Evolutionary conservation across 2,888 invertebrate genomes (phyloP), one percentile per base, ranked within the genome.

Genomic region (Eristalis arbustorum): DNA sequence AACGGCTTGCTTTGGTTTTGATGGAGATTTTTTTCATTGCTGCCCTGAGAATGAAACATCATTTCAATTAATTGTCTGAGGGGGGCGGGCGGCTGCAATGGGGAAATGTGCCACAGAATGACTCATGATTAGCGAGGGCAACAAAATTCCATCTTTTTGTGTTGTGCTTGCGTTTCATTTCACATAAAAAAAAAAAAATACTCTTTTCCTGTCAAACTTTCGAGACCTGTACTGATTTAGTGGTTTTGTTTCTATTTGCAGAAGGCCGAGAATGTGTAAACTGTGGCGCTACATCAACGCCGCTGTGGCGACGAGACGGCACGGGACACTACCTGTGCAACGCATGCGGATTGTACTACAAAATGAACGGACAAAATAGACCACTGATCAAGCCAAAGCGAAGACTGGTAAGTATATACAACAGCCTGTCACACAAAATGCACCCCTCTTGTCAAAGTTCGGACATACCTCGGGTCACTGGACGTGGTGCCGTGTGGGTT

Each of bases 331-430:
- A 99, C 94, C 95, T 97, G 91, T 99, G 99, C 95, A 99, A 99
- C 94, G 99, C 99, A 90, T 99, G 99, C 94, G 99, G 99, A 90
- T 96, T 99, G 90, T 99, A 99, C 95, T 98, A 99, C 95, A 99
- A 99, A 95, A 99, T 99, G 98, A 99, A 99, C 94, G 99, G 99
- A 91, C 98, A 98, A 93, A 99, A 98, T 94, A 95, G 99, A 93
- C 99, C 99, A 83, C 96, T 99, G 92, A 98, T 99, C 94, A 99
- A 99, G 95, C 99, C 99, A 92, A 99, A 99, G 95, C 96, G 99
- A 96, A 97, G 99, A 96, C 97, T 99, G 97, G 99, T 99, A 95
- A 98, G 98, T 97, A 93, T 77, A 72, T 73, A 85, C 63, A 78
- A 82, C 42, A 74, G 64, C 40, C 57, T 28, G 85, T 37, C 76